These are phyloP conservation scores for Epistrophella euchroma DNA, from an alignment of 2,888 invertebrate species.

Conservation along the genomic window DNA sequence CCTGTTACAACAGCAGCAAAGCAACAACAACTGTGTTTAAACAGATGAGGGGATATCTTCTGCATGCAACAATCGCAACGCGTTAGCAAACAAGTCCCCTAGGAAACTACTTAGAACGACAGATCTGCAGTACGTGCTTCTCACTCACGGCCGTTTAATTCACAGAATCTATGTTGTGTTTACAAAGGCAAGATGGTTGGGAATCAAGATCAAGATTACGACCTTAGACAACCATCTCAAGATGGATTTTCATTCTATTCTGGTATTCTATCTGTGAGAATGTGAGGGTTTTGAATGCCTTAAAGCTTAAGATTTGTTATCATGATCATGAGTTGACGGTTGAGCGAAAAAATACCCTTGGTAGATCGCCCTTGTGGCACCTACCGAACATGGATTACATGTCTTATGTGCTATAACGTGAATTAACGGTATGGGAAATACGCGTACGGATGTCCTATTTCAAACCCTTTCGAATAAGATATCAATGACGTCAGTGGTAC, in stretches of 20 bases:
- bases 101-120: conserved; percentile 70
- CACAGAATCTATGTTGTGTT: conserved; percentile 65
- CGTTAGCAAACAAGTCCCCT: conserved; percentile 63
- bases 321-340: not conserved
- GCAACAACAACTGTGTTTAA: conserved; percentile 30
- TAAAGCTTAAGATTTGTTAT: conserved; percentile 30
- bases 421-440: no score
- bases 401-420: no score
- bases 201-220: conserved; percentile 72
- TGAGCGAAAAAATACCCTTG: not conserved
- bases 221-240: conserved; percentile 42
- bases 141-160: conserved; percentile 71
- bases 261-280: conserved; percentile 44
- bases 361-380: no score
- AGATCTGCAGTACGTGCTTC: conserved; percentile 70
- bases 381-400: no score
- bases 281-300: conserved; percentile 20
- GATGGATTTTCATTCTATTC: conserved; percentile 38
- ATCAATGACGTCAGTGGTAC: no score
- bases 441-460: no score
- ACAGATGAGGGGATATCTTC: conserved; percentile 52
- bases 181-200: conserved; percentile 54
- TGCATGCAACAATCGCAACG: conserved; percentile 65
- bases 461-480: no score
- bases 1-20: conserved; percentile 28